A percentile compares a stretch with the other conserved stretches of the same genome.
Evolutionary conservation across 2,888 invertebrate species (phyloP).

Genomic region (Ischnus inquisitorius): DNA sequence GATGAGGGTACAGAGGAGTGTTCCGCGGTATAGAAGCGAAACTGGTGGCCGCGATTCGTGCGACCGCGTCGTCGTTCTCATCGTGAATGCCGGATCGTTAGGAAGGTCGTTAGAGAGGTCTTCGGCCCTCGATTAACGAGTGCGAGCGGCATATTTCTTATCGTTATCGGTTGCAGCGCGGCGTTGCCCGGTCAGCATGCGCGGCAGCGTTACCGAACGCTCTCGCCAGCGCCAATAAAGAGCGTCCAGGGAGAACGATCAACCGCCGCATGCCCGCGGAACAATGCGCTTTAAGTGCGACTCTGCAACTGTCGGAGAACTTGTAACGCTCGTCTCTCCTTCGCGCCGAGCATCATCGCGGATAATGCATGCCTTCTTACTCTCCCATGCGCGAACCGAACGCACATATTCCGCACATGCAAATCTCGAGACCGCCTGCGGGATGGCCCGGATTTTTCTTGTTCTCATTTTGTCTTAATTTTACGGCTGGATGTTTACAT

Average conservation of each 20-base stretch:
- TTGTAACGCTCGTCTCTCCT: slow-evolving; percentile 62
- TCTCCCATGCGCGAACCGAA: slow-evolving; percentile 31
- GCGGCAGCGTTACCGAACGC: slow-evolving; percentile 15
- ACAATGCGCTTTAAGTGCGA: slow-evolving; percentile 70
- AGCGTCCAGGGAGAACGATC: slow-evolving; percentile 62
- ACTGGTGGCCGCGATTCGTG: slow-evolving; percentile 27
- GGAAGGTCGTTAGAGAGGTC: slow-evolving; percentile 70
- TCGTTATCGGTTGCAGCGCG: slow-evolving; percentile 60
- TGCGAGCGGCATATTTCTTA: slow-evolving; percentile 55
- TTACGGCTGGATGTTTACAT: slow-evolving; percentile 54
- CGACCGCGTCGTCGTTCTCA: slow-evolving; percentile 39
- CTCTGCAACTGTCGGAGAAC: slow-evolving; percentile 59
- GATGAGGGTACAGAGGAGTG: slow-evolving; percentile 4
- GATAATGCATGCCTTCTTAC: slow-evolving; percentile 16
- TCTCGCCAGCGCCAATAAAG: slow-evolving; percentile 54
- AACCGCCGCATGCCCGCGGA: slow-evolving; percentile 60
- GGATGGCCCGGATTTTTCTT: slow-evolving; percentile 58
- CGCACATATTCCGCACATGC: slow-evolving; percentile 44
- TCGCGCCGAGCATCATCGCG: slow-evolving; percentile 27
- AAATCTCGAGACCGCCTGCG: slow-evolving; percentile 36
- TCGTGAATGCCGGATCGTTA: slow-evolving; percentile 67
- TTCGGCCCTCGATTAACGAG: slow-evolving; percentile 68
- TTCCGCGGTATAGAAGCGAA: neutral
- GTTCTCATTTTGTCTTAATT: slow-evolving; percentile 50
- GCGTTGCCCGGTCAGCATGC: slow-evolving; percentile 38